Evolutionary conservation across 2,888 invertebrate species (phyloP), one percentile per base, ranked within the genome.

Genomic region (Philopedon plagiatum): DNA sequence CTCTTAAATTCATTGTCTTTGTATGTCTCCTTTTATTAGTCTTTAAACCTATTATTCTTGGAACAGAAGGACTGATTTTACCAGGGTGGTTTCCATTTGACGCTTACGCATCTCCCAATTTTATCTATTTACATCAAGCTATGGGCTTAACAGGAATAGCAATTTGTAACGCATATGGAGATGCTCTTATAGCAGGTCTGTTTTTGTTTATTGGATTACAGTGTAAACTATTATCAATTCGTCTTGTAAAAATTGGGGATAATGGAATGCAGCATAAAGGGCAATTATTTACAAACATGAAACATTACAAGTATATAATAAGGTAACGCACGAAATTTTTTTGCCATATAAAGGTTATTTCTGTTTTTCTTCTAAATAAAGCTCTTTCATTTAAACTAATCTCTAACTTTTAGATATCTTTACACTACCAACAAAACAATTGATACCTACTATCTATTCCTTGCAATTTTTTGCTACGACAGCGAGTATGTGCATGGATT

Each of bases 381-480:
- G n/a, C n/a, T n/a, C n/a, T n/a, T n/a, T n/a, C n/a, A n/a, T n/a
- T 8, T 11, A 32, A 32, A 32, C 7, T 34, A n/a, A 1, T n/a
- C 4, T n/a, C 2, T 34, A 7, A 34, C 32, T 54, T 54, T 11
- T 57, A 57, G 57, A 2, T 34, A 34, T 34, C 19, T 57, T 15
- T 3, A 13, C 11, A 57, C n/a, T 11, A 19, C 34, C 5, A 34
- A 57, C 8, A 13, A 57, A 7, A 8, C 19, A 26, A 34, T 57
- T 57, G 57, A 34, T 5, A 58, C n/a, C n/a, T n/a, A 57, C 34
- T 5, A 57, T 57, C 9, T 57, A 57, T 34, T 57, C 34, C 18
- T 57, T 32, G 57, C 57, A 57, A 57, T 15, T 57, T 18, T 57
- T 32, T 15, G 29, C 34, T 8, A 18, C 18, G 2, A 57, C 57